phyloP scores from a whole-genome alignment of 23 tunicate genomes.

The Ascidia mentula region DNA sequence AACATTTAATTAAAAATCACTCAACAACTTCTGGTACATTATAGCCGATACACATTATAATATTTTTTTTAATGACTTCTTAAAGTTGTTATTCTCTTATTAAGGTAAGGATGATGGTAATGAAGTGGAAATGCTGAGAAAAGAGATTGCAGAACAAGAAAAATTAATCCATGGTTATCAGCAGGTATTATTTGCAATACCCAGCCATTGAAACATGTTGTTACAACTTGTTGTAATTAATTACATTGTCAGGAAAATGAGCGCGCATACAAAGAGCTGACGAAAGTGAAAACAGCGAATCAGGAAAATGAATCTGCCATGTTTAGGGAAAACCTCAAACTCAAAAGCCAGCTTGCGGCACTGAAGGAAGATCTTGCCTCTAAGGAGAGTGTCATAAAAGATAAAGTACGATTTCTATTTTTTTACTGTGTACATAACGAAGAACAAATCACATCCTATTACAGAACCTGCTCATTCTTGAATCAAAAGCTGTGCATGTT shows the following conservation, averaged over 20 bases:
- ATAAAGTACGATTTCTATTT: conserved; percentile 9
- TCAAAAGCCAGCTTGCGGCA: conserved; percentile 52
- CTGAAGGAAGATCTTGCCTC: conserved; percentile 45
- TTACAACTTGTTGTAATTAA: background rate
- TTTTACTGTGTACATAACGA: no score
- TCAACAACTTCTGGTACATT: no score
- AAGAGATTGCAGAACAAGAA: conserved; percentile 40
- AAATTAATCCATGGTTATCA: conserved; percentile 36
- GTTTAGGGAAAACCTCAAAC: conserved; percentile 59
- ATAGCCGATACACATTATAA: no score
- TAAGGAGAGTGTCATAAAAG: conserved; percentile 38
- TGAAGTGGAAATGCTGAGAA: conserved; percentile 12
- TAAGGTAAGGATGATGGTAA: conserved; percentile 14
- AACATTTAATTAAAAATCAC: no score
- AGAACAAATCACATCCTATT: no score
- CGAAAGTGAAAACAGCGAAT: conserved; percentile 36
- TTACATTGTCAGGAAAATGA: conserved; percentile 74
- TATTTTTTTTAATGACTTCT: no score
- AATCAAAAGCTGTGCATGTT: background rate
- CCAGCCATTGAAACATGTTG: no score
- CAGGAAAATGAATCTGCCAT: conserved; percentile 72
- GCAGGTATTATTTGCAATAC: no score
- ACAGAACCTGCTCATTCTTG: background rate
- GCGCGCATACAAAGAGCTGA: conserved; percentile 40
- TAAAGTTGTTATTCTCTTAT: no score